Base-by-base conservation (phyloP, 2,113 vertebrate genomes). In the Gobius niger region DNA sequence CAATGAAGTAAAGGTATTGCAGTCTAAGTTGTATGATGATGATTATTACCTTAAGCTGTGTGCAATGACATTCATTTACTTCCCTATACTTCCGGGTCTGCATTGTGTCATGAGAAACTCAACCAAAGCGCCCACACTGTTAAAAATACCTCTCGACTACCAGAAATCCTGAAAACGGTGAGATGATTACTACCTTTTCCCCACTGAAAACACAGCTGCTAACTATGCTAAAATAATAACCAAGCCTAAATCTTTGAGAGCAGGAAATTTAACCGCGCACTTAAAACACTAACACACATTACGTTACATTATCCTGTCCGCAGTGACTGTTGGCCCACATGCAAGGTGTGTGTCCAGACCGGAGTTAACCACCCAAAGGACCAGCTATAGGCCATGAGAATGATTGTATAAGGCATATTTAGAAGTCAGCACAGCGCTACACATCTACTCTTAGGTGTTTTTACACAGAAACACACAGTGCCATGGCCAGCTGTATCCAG, bases 191-290 rank as follows among this genome's bases (percentile, higher is more conserved):
- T 46, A 64, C 63, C 80, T 82, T 86, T 54, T 71, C 15, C 9
- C 74, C 85, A 83, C 72, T 79, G 84, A 88, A 54, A 91, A 86
- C 90, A 83, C 88, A 90, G 87, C 87, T 90, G 85, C 77, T 80
- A 87, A 87, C 85, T 89, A 85, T 83, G 87, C 77, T 85, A 87
- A 86, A 88, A 91, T 89, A 92, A 86, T 84, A 90, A 82, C 84
- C 72, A 84, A 52, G 78, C 87, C 87, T 89, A 92, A 88, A 90
- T 85, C 75, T 88, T 83, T 76, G 81, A 87, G 89, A 71, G 70
- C 70, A 88, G 81, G 72, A 85, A 81, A 82, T 77, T 53, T 57
- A 75, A 83, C 84, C 79, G 64, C 82, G 82, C 70, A 74, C 62
- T 44, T 42, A 47, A 57, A 75, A 68, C 64, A 67, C 56, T 14